Percentiles rank a stretch among this genome's conserved stretches.
Evolutionary conservation across 2,113 vertebrate species (phyloP).

Genomic region (Diglossa brunneiventris): DNA sequence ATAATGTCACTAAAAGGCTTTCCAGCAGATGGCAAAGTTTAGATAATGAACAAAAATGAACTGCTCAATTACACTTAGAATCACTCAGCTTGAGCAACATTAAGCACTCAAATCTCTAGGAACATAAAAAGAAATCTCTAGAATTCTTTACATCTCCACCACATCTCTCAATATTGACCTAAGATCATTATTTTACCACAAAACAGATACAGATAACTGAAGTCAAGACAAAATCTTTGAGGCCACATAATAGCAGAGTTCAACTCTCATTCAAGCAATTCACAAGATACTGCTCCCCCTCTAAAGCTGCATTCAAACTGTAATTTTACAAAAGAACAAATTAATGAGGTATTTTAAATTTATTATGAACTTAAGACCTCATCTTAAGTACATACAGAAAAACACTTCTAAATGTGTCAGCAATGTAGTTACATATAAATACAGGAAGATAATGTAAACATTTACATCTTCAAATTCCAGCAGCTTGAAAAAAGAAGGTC

Average conservation of each 20-base stretch:
- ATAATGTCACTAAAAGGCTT: slow-evolving; percentile 28
- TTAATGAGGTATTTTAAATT: background rate
- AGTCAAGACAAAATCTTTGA: background rate
- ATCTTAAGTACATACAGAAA: background rate
- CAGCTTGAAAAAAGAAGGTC: background rate
- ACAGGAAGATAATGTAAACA: background rate
- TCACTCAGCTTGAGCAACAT: background rate
- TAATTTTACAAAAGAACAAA: background rate
- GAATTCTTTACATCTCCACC: background rate
- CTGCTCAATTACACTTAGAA: slow-evolving; percentile 13
- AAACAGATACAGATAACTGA: background rate
- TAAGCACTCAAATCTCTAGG: background rate
- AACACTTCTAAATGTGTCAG: background rate
- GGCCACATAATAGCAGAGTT: background rate
- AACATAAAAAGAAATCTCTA: background rate
- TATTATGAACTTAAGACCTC: background rate
- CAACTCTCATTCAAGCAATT: background rate
- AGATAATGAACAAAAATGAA: slow-evolving; percentile 40
- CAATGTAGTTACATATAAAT: background rate
- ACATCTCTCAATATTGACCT: background rate
- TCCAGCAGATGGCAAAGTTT: slow-evolving; percentile 65
- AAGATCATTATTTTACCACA: background rate
- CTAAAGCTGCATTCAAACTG: background rate
- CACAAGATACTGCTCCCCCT: background rate
- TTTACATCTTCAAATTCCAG: background rate